Evolutionary conservation across 1,140 invertebrate species (phyloP), one percentile per base, ranked within the genome.

Genomic region (Platyscapa corneri): DNA sequence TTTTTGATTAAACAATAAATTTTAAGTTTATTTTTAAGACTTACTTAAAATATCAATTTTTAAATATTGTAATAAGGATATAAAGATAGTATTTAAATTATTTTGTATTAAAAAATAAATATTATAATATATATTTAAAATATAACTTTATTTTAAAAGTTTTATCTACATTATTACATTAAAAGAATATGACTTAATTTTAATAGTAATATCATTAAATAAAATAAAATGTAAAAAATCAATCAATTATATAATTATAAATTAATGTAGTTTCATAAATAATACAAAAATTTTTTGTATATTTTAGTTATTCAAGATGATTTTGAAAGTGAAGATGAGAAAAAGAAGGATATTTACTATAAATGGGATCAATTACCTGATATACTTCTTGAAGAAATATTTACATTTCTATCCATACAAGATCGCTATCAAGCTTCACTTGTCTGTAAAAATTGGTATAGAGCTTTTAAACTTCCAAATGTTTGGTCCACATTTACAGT

Each of bases 351-450:
- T 67, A 88, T 89, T 23, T 95, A 94, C 84, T 95, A 95, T 27
- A 85, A 92, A 32, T 98, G 97, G 97, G 94, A 93, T 82, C 92
- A 95, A 76, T 90, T 97, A 37, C 97, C 97, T 0, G 96, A 97
- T 89, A 93, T 98, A 30, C 87, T 97, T 8, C 89, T 98, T 18
- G 97, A 98, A 90, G 94, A 96, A 89, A 95, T 98, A 78, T 97
- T 97, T 89, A 93, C 95, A 0, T 95, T 96, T 89, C 91, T 98
- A 23, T 94, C 92, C 0, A 95, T 96, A 30, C 94, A 95, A 49
- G 94, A 97, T 87, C 93, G 96, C 23, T 97, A 97, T 89, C 95
- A 96, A 87, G 96, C 96, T 0, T 97, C 97, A n/a, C 91, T 96
- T 87, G 96, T 97, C 16, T 95, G 96, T 88, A 91, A 88, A 72